phyloP scores from a whole-genome alignment of 1,140 invertebrate genomes.

The Pollicipes pollicipes region DNA sequence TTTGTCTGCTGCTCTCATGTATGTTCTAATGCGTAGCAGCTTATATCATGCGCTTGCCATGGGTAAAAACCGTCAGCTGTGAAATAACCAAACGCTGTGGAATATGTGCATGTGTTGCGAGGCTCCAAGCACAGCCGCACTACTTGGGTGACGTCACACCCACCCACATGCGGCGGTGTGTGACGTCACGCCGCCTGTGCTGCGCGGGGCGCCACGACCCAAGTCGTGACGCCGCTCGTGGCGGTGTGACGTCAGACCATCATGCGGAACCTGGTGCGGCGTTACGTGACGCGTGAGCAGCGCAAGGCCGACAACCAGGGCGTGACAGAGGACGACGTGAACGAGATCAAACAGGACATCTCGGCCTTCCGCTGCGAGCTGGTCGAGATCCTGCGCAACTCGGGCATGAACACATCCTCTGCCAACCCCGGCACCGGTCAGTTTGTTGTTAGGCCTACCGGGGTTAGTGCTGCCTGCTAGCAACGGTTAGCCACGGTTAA shows the following conservation, averaged over 20 bases:
- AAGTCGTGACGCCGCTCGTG: not conserved
- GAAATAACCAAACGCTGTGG: no score
- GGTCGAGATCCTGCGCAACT: conserved; percentile 83
- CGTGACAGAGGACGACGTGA: conserved; percentile 96
- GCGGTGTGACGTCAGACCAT: conserved; percentile 49
- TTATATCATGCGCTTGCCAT: no score
- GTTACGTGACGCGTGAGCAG: conserved; percentile 91
- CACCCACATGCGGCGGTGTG: no score
- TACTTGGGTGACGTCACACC: no score
- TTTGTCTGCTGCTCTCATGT: no score
- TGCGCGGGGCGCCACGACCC: no score
- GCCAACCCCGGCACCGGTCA: conserved; percentile 37
- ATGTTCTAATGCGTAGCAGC: no score
- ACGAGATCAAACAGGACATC: conserved; percentile 97
- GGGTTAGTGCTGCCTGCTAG: conserved; percentile 15
- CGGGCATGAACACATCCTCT: conserved; percentile 75
- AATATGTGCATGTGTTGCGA: no score
- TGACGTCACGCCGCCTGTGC: no score
- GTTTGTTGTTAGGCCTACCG: conserved; percentile 18
- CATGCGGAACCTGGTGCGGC: conserved; percentile 82
- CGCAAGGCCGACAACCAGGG: conserved; percentile 81
- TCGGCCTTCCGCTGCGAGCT: conserved; percentile 85
- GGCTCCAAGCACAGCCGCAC: no score
- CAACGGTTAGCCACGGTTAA: not conserved
- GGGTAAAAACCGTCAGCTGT: no score